phyloP scores from a whole-genome alignment of 2,888 invertebrate genomes.

The Ecdyonurus torrentis region DNA sequence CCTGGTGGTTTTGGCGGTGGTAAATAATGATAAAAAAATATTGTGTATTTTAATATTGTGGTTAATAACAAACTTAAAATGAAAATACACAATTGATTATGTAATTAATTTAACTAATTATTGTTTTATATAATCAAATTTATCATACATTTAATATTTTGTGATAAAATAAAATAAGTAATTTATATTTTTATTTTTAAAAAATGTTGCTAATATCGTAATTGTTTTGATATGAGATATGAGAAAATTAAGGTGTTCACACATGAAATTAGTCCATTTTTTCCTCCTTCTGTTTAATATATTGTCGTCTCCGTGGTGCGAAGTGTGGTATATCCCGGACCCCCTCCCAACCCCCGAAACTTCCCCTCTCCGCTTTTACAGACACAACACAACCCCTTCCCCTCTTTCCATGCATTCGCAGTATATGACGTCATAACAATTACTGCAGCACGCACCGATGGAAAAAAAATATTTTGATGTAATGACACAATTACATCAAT shows the following conservation, averaged over 20 bases:
- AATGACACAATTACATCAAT: neutral
- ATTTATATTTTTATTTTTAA: too few species aligned
- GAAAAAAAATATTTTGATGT: neutral
- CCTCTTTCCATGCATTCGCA: neutral
- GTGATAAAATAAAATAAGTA: too few species aligned
- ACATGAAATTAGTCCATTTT: neutral
- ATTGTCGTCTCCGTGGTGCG: neutral
- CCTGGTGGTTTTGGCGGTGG: too few species aligned
- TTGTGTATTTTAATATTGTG: too few species aligned
- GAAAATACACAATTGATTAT: too few species aligned
- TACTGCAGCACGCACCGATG: neutral
- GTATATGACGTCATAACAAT: neutral
- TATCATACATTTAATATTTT: too few species aligned
- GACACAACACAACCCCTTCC: neutral
- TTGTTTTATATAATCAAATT: too few species aligned
- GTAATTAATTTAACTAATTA: too few species aligned
- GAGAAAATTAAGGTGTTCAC: neutral
- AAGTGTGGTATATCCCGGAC: neutral
- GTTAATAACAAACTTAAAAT: too few species aligned
- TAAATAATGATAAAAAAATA: too few species aligned
- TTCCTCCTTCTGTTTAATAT: neutral
- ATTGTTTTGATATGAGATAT: too few species aligned
- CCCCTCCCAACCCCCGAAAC: neutral
- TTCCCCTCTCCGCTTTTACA: neutral
- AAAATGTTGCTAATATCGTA: too few species aligned